Conservation (phyloP, 2,113 vertebrate genomes). For the Microcebus griseorufus region DNA sequence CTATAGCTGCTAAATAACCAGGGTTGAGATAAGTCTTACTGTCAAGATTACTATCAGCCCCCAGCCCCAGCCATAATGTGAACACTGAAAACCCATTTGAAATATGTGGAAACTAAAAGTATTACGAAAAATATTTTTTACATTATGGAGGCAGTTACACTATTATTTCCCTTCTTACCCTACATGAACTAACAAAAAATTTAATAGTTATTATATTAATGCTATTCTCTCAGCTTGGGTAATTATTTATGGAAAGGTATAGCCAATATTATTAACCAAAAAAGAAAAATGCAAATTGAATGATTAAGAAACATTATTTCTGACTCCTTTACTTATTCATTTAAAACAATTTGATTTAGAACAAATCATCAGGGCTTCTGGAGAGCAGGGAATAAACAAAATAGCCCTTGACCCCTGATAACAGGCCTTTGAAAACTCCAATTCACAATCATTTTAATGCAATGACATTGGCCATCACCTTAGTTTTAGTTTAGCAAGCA, state of each 20-base stretch:
- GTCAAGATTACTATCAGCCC: too few relatives aligned
- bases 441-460: accelerated
- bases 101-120: too few relatives aligned
- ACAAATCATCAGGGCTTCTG: not conserved
- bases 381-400: not conserved
- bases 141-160: too few relatives aligned
- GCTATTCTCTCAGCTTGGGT: not conserved
- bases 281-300: not conserved
- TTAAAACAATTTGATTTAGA: not conserved
- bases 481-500: too few relatives aligned
- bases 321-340: not conserved
- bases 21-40: too few relatives aligned
- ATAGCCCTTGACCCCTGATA: not conserved
- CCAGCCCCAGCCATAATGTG: too few relatives aligned
- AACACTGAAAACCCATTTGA: too few relatives aligned
- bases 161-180: too few relatives aligned
- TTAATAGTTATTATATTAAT: not conserved
- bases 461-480: not conserved
- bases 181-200: too few relatives aligned
- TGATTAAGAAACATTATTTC: not conserved
- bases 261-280: not conserved
- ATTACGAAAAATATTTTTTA: too few relatives aligned
- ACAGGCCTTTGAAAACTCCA: not conserved
- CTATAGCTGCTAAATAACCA: too few relatives aligned
- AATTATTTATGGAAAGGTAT: not conserved